A percentile compares a stretch with the other conserved stretches of the same genome.
Conservation (phyloP, 1,140 invertebrate genomes). For the Drosophila guanche region DNA sequence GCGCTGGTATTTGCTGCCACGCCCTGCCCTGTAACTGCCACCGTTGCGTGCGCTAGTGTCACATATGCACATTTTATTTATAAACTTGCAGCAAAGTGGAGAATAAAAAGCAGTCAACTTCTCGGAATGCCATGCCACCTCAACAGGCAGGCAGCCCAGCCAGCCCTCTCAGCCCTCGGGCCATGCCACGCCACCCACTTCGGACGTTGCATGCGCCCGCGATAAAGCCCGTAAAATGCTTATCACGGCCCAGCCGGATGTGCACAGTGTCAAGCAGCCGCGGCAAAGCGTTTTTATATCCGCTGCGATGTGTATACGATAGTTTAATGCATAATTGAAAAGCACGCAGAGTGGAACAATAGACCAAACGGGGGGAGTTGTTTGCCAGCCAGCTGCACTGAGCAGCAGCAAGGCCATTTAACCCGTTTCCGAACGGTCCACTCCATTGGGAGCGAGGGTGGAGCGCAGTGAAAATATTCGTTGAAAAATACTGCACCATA, state of each 20-base stretch:
- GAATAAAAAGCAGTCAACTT: conserved; percentile 59
- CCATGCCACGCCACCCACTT: background rate
- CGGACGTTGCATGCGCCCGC: conserved; percentile 32
- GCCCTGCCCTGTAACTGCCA: conserved; percentile 21
- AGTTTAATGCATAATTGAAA: conserved; percentile 81
- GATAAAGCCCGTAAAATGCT: conserved; percentile 78
- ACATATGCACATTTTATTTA: conserved; percentile 82
- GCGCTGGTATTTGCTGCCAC: conserved; percentile 63
- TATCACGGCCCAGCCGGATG: conserved; percentile 74
- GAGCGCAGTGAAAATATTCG: background rate
- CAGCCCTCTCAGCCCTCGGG: background rate
- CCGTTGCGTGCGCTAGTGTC: conserved; percentile 73
- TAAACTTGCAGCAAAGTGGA: conserved; percentile 71
- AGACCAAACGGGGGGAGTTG: conserved; percentile 21
- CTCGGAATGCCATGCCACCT: conserved; percentile 39
- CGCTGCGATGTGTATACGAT: conserved; percentile 47
- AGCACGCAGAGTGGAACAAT: conserved; percentile 75
- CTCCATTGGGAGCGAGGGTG: conserved; percentile 8
- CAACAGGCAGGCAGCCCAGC: conserved; percentile 8
- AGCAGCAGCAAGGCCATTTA: conserved; percentile 33
- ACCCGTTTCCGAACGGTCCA: conserved; percentile 21
- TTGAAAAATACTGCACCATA: background rate
- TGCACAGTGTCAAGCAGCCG: conserved; percentile 73
- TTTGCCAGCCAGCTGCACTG: background rate
- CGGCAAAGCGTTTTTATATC: conserved; percentile 65